Base-by-base conservation (phyloP, 2,113 vertebrate species). In the Myiozetetes cayanensis region DNA sequence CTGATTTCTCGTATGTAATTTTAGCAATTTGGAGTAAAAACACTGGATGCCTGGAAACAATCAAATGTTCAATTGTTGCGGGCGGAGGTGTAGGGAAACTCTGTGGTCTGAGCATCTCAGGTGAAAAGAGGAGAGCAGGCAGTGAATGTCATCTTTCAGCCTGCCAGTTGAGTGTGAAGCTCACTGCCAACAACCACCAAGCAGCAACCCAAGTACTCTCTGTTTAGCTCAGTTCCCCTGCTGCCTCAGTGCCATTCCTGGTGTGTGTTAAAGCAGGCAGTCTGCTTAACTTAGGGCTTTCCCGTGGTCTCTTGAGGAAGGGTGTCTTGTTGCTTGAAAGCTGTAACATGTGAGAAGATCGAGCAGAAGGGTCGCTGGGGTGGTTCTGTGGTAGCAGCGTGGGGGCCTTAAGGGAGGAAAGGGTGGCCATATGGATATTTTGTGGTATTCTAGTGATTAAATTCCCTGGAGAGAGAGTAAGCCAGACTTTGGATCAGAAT, bases 281-380 rank as follows among this genome's bases (percentile, higher is more conserved):
- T 41, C 46, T 27, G 21, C 14, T 8, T 23, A 30, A 33, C 9
- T 71, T 6, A 14, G 33, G 9, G 50, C 21, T 71, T 55, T 49
- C 62, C 41, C 9, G 25, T 19, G 20, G 39, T 31, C 23, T 56
- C 50, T 27, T 0, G 0, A n/a, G 44, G 33, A 71, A 85, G 8
- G 24, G 10, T 11, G 9, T 30, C 31, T 44, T 30, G 25, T 6
- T 6, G 12, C 44, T 53, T 0, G 0, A 55, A 74, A 85, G 19
- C 24, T 35, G 53, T 8, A 20, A 31, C 0, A 0, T 15, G 8
- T 30, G 61, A 30, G 28, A 27, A 77, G 35, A 80, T 6, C 47
- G n/a, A 52, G 37, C 37, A 37, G 63, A 62, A 63, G n/a, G 6
- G 14, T n/a, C 6, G 1, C 20, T n/a, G 22, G 9, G 3, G 15